Percentiles rank a stretch among this genome's conserved stretches.
Evolutionary conservation across 2,888 invertebrate species (phyloP).

Genomic region (Altica lythri): DNA sequence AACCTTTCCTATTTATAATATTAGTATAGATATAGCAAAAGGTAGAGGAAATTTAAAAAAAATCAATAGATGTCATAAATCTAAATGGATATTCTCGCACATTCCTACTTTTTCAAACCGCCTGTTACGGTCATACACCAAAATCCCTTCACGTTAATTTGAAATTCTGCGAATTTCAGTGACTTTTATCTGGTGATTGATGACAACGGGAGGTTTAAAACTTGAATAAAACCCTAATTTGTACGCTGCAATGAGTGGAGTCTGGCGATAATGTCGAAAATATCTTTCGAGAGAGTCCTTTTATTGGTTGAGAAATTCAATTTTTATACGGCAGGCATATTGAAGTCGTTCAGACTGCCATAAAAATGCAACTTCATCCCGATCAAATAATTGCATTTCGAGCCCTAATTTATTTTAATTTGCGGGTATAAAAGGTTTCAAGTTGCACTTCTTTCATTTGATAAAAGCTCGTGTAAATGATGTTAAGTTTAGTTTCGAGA

Average conservation of each 20-base stretch:
- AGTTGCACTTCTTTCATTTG: slow-evolving; percentile 7
- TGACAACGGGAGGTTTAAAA: slow-evolving; percentile 21
- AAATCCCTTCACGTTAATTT: slow-evolving; percentile 11
- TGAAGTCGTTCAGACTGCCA: not conserved
- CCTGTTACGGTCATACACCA: slow-evolving; percentile 1
- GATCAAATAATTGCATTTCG: slow-evolving; percentile 17
- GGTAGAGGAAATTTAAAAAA: not conserved
- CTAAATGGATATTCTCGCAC: not conserved
- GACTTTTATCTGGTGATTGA: slow-evolving; percentile 21
- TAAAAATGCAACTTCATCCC: slow-evolving; percentile 23
- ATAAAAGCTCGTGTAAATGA: slow-evolving; percentile 1
- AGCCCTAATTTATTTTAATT: slow-evolving; percentile 21
- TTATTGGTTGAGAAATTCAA: slow-evolving; percentile 23
- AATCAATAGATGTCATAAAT: slow-evolving; percentile 6
- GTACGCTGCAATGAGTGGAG: slow-evolving; percentile 26
- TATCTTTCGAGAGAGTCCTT: slow-evolving; percentile 10
- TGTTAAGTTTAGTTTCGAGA: too few species aligned
- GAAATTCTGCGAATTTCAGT: slow-evolving; percentile 11
- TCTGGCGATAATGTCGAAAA: slow-evolving; percentile 27
- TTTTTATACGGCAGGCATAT: slow-evolving; percentile 7
- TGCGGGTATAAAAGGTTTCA: slow-evolving; percentile 6
- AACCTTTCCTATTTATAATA: too few species aligned
- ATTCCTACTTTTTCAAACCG: slow-evolving; percentile 1
- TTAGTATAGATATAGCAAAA: too few species aligned
- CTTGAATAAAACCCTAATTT: slow-evolving; percentile 29